Base-by-base conservation (phyloP, 2,888 invertebrate species). In the Apodemia hepburni region DNA sequence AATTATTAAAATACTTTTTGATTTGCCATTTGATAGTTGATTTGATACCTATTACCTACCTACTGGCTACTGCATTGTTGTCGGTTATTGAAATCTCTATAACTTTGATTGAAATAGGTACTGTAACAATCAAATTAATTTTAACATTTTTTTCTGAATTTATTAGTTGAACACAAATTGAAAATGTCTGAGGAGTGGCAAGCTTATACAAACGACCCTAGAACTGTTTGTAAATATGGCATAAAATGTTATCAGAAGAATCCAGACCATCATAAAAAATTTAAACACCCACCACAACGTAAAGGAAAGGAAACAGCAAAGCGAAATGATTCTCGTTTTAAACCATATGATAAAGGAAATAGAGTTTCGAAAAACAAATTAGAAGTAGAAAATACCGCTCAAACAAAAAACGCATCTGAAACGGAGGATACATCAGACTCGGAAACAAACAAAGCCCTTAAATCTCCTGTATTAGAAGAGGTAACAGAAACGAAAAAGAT, bases 171-270 rank as follows among this genome's bases (percentile, higher is more conserved):
- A 33, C 9, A 33, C 8, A 33, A 33, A 33, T 9, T 33, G 8
- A 8, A 33, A 33, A 33, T 33, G 33, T 33, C 33, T 33, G 33
- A 87, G 33, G 82, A 85, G 65, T 87, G 86, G 84, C 69, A 78
- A 68, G 73, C 73, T 9, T 89, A 84, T 62, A 72, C 77, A 7
- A 75, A 81, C 60, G 92, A 92, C 72, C 64, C 82, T 8, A 92
- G 96, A 80, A 86, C 82, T 54, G 81, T 93, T 58, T 98, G 98
- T 80, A 95, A 95, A 85, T 97, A 96, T 79, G 96, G 96, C 61
- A 80, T 78, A 6, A 94, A 94, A 70, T 98, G 98, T 81, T 97
- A 97, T 80, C 97, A 96, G 76, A 96, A 94, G 76, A 97, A 97
- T 88, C 89, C 94, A 0, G 86, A 89, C 0, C 98, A 98, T 86